phyloP scores from a whole-genome alignment of 2,888 invertebrate species.

The Hydroisotoma schaefferi region DNA sequence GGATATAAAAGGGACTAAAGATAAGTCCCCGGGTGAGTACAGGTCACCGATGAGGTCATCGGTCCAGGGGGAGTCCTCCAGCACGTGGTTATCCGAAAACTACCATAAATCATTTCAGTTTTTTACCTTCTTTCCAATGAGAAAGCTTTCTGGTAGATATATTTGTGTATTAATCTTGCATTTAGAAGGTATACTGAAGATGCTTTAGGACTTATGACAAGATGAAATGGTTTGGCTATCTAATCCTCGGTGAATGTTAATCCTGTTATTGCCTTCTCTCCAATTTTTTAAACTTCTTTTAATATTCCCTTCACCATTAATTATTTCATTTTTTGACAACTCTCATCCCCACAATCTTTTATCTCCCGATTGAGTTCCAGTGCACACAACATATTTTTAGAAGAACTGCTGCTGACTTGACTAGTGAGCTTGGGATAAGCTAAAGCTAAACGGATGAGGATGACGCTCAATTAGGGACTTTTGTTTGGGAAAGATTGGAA shows the following conservation, averaged over 20 bases:
- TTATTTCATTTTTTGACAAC: conserved; percentile 16
- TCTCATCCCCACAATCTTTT: too few relatives aligned
- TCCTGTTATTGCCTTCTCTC: not conserved
- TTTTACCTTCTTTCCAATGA: conserved; percentile 5
- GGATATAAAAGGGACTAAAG: conserved; percentile 35
- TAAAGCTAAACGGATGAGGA: too few relatives aligned
- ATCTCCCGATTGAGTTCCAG: too few relatives aligned
- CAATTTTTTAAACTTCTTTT: not conserved
- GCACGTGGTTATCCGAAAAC: conserved; percentile 45
- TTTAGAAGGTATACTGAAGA: not conserved
- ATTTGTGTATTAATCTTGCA: not conserved
- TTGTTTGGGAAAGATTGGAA: too few relatives aligned
- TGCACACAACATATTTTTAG: too few relatives aligned
- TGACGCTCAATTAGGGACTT: too few relatives aligned
- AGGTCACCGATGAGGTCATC: conserved; percentile 46
- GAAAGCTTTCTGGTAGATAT: conserved; percentile 7
- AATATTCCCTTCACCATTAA: conserved; percentile 13
- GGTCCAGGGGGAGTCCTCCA: conserved; percentile 42
- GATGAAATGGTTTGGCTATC: too few relatives aligned
- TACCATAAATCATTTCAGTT: conserved; percentile 46
- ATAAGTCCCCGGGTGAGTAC: not conserved
- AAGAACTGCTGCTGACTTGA: too few relatives aligned
- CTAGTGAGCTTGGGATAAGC: too few relatives aligned
- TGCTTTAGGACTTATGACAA: too few relatives aligned
- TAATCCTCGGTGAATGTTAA: not conserved